Base-by-base conservation (phyloP, 1,140 invertebrate species). In the Whitmania pigra region DNA sequence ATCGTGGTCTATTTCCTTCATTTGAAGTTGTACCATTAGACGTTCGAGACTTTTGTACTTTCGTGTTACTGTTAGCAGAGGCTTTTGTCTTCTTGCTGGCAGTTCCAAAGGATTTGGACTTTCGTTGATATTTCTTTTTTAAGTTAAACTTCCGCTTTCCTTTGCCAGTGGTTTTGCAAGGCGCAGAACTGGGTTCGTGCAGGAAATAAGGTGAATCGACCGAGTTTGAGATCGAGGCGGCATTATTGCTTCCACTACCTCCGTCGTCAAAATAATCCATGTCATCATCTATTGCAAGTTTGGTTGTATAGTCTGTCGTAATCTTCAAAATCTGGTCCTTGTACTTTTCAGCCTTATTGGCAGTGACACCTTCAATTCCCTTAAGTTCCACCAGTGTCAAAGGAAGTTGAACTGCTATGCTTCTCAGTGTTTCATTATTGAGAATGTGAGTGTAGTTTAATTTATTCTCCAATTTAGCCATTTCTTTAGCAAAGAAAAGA, bases 401-500 rank as follows among this genome's bases (percentile, higher is more conserved):
- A 11, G 73, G 73, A 43, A 68, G 36, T 54, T 71, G 66, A 22
- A 40, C 29, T 2, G 73, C 70, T 25, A 74, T 71, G 11, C 86
- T 86, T 76, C 88, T 86, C 18, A 93, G 81, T 15, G 89, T 88
- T 76, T 88, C 83, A 74, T 86, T 83, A 74, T 85, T 86, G 81
- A 88, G 86, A 53, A 88, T 83, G 31, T 85, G 83, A n/a, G 82
- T 82, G 72, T 83, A 83, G 71, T 82, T 85, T 25, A 86, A 82
- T 60, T 84, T 80, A 2, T 76, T 73, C 43, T 78, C 73, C 27
- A 77, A 76, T 67, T 75, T 74, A 5, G 82, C 82, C 63, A 88
- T 85, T 60, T 81, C 79, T 67, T 79, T 80, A 6, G 79, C 78
- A 55, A 79, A 72, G 25, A 75, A 60, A 22, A 79, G 55, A 13